Base-by-base conservation (phyloP, 30 jellyfish, hydroid and myxozoan species). In the Catostylus mosaicus region DNA sequence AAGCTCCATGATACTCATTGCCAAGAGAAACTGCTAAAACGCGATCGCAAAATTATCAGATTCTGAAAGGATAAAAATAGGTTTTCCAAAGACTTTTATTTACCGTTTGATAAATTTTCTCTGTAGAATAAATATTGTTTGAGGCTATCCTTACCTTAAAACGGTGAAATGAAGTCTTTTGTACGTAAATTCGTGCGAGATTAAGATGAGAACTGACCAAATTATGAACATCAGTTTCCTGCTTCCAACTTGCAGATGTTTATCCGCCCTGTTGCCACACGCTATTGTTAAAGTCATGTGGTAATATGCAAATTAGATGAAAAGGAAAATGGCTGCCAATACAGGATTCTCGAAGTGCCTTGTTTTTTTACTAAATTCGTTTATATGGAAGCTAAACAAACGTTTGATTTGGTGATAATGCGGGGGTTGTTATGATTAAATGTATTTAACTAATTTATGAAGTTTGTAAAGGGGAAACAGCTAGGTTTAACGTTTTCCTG, bases 241-340 rank as follows among this genome's bases (percentile, higher is more conserved):
- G 27, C 65, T 52, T 43, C 43, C 59, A 24, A 12, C 26, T 61
- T 29, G 68, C 73, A 67, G 81, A 67, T 82, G 85, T 57, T 82
- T 60, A 40, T 59, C 81, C 92, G 92, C 92, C 92, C 85, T 82
- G 92, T 68, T 82, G 92, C 92, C 85, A 68, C 92, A 82, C 85
- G 92, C 86, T 71, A 56, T 82, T 69, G 92, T 82, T 40, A 22
- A 57, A 26, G 74, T 82, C 92, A 82, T 82, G 92, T 82, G 92
- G 52, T 60, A 30, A 29, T 82, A 82, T 80, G 90, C 90, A 80
- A 80, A 80, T 80, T 32, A 67, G 82, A 86, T 9, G n/a, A 34
- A 0, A 59, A 7, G 47, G 6, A 18, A 43, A 69, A 69, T 71
- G 86, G 86, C 86, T 51, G 75, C 85, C 74, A 22, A n/a, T n/a